Evolutionary conservation across 2,113 vertebrate species (phyloP), one percentile per base, ranked within the genome.

Genomic region (Climacteris rufus): DNA sequence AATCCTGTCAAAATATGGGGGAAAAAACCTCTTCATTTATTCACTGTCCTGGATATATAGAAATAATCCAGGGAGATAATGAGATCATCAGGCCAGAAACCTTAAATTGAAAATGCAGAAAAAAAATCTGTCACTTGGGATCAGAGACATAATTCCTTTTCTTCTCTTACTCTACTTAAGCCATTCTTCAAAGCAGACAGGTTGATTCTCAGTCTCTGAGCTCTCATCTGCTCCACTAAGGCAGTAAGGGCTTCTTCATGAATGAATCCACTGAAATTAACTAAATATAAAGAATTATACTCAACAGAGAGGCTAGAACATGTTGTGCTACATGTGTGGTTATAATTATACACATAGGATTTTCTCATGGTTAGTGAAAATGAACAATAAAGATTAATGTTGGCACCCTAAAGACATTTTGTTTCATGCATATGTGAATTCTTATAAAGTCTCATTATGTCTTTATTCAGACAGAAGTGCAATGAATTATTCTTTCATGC

Each of bases 281-380:
- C 40, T 33, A 50, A 68, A 85, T 64, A 44, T 50, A 52, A 75
- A 60, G 42, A 81, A 84, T 59, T 84, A 33, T 9, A 31, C 81
- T 28, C 33, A 63, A 35, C 10, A 79, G 37, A 75, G 61, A 52
- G 13, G 39, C 10, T 56, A 59, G 23, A 59, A n/a, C 25, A 42
- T 16, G 19, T 78, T 82, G 30, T 35, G 13, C 13, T 86, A 13
- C 47, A 33, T 47, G 7, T 44, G 16, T 60, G 52, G 23, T 47
- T 87, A 52, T 52, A 87, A 82, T 40, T 31, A 49, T 25, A 60
- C 77, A 60, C 57, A 56, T 1, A 79, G 74, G 71, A 68, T 79
- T 82, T 96, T 64, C 21, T 87, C 49, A 15, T 15, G 45, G 61
- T 44, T 82, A 80, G 40, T 54, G 60, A 72, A 89, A 94, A 81